These are phyloP conservation scores for Bucorvus abyssinicus DNA, from an alignment of 2,797 vertebrate genomes.

Conservation along the genomic window DNA sequence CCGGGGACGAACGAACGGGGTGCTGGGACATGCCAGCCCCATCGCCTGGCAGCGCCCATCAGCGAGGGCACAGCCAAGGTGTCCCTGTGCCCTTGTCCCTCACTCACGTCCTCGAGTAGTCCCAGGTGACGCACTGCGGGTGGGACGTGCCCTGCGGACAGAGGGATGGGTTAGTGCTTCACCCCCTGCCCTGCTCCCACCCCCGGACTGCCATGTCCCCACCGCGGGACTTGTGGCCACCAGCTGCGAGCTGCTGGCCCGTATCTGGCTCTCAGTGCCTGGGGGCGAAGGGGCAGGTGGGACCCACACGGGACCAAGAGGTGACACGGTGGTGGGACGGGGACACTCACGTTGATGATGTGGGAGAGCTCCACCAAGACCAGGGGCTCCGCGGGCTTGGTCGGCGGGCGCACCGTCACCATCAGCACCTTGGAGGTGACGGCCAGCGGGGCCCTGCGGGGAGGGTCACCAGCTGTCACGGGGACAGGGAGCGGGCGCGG, in stretches of 20 bases:
- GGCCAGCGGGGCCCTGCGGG: constrained; percentile 82
- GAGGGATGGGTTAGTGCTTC: not conserved
- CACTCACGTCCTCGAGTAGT: constrained; percentile 93
- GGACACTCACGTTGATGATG: constrained; percentile 83
- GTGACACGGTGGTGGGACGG: not conserved
- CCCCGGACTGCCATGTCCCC: not conserved
- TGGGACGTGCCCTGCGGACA: constrained; percentile 89
- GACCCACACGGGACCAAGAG: not conserved
- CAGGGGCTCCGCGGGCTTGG: constrained; percentile 88
- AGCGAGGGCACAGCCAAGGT: not conserved
- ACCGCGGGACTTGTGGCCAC: rapidly evolving
- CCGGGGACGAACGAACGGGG: rapidly evolving
- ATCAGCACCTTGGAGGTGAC: constrained; percentile 94
- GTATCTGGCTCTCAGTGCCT: rapidly evolving
- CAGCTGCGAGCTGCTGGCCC: not conserved
- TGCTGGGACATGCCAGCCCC: not conserved
- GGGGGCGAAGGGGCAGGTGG: not conserved
- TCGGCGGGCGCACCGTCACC: constrained; percentile 91
- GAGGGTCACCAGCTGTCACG: not conserved
- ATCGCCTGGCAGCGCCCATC: rapidly evolving
- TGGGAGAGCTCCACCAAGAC: constrained; percentile 93
- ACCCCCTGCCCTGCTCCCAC: not conserved
- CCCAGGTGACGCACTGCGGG: constrained; percentile 94
- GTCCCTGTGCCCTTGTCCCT: not conserved
- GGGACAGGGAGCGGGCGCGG: rapidly evolving